Percentiles rank a stretch among this genome's conserved stretches.
These are phyloP conservation scores for Stichopus horrens DNA, from an alignment of 53 echinoderm and acorn worm genomes.

Conservation along the genomic window DNA sequence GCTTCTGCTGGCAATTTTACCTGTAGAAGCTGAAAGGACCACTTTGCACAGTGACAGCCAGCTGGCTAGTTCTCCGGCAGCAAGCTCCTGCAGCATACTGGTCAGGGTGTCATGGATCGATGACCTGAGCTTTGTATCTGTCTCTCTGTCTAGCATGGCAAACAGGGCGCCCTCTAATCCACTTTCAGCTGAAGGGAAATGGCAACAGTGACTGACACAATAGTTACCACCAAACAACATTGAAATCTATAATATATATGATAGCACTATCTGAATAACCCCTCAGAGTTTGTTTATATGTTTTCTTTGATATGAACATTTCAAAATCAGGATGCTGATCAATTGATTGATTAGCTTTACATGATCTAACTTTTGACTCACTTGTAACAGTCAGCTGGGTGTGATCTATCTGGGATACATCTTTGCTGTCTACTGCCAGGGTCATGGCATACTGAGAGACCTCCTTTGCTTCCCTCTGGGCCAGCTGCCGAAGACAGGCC, in stretches of 20 bases:
- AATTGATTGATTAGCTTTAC: neutral
- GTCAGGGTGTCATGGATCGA: conserved; percentile 93
- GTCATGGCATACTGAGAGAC: conserved; percentile 96
- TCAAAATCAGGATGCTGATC: neutral
- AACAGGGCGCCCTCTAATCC: conserved; percentile 88
- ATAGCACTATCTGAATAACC: no score
- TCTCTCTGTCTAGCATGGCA: conserved; percentile 92
- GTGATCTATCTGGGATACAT: conserved; percentile 26
- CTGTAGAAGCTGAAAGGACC: conserved; percentile 91
- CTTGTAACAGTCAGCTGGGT: conserved; percentile 66
- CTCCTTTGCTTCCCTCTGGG: conserved; percentile 93
- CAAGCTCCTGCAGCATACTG: conserved; percentile 94
- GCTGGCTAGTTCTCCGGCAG: conserved; percentile 74
- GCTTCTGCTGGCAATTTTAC: conserved; percentile 32
- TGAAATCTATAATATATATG: no score
- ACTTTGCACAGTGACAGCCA: conserved; percentile 86
- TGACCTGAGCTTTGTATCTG: conserved; percentile 74
- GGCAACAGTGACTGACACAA: no score
- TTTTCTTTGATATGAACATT: neutral
- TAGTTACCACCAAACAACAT: no score
- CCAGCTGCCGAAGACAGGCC: conserved; percentile 91
- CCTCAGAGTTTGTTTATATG: neutral
- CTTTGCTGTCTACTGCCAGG: conserved; percentile 63
- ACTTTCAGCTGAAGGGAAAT: conserved; percentile 60
- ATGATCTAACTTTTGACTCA: conserved; percentile 9